Evolutionary conservation across 2,888 invertebrate genomes (phyloP), one percentile per base, ranked within the genome.

Genomic region (Anticlea derivata): DNA sequence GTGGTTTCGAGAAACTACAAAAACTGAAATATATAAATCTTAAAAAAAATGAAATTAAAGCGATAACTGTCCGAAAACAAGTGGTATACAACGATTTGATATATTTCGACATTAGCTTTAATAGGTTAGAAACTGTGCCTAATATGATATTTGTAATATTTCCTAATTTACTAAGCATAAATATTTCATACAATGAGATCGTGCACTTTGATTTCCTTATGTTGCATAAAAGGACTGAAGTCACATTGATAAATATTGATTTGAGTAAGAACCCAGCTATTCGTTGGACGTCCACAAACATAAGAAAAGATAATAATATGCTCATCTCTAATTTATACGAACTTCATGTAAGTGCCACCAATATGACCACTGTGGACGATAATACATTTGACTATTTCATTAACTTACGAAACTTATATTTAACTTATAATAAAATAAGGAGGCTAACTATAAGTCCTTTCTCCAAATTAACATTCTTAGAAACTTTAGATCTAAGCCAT

Each of bases 361-460:
- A 89, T 55, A 77, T 90, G 67, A 82, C 82, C 1, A 85, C 80
- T 47, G 68, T 89, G 38, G 68, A 96, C 93, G 50, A 95, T 93
- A 69, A 94, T 92, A 83, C 95, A 93, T 83, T 97, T 94, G 81
- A 95, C 94, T 71, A 93, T 92, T 59, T 97, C 94, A 76, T 94
- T 92, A 65, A 92, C 92, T 85, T 97, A 54, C 93, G 96, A 73
- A 95, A 96, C 73, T 91, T 97, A 24, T 95, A 95, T 76, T 85
- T 97, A 59, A 93, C 94, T 48, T 93, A 92, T 65, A 97, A 97
- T 79, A 92, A 94, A 71, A 95, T 97, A 58, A 93, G 95, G 5
- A 92, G 95, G 41, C 92, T 98, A 30, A 95, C 96, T 0, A 95
- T 97, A 0, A 95, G 96, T 29, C 97, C 97, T 3, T 97, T 98